Evolutionary conservation across 2,113 vertebrate species (phyloP).

Genomic region (Suricata suricatta): DNA sequence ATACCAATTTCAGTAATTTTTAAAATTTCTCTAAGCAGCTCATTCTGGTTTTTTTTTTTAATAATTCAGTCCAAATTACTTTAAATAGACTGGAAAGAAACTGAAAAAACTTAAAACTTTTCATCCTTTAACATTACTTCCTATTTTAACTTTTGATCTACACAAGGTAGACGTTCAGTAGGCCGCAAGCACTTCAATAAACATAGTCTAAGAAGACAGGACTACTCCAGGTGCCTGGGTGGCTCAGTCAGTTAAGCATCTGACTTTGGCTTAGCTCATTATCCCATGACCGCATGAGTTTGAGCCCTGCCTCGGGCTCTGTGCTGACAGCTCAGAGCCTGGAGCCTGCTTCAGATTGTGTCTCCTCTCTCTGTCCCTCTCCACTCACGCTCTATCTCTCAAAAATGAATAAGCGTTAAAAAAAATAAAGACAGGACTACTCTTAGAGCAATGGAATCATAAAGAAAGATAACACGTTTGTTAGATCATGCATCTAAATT

Average conservation of each 20-base stretch:
- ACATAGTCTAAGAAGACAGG: background rate
- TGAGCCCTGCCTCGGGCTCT: too few species aligned
- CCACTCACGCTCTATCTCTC: too few species aligned
- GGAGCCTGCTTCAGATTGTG: too few species aligned
- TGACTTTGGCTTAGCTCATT: too few species aligned
- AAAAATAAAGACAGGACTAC: background rate
- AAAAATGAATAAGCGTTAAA: too few species aligned
- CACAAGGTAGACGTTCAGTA: background rate
- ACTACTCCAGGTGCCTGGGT: too few species aligned
- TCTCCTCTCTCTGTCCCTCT: too few species aligned
- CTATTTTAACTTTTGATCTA: background rate
- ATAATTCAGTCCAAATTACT: background rate
- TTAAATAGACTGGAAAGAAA: background rate
- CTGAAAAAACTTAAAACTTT: background rate
- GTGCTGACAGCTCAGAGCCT: too few species aligned
- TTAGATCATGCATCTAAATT: background rate
- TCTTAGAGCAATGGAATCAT: background rate
- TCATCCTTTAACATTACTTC: slow-evolving; percentile 9
- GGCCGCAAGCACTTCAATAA: background rate
- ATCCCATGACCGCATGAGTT: too few species aligned
- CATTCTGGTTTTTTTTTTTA: background rate
- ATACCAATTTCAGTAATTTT: background rate
- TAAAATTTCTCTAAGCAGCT: background rate
- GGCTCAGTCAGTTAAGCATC: too few species aligned
- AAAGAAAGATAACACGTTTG: background rate